Percentiles rank a stretch among this genome's conserved stretches.
These are phyloP conservation scores for Microctenopoma steveboyesi DNA, from an alignment of 2,797 vertebrate genomes.

Conservation along the genomic window DNA sequence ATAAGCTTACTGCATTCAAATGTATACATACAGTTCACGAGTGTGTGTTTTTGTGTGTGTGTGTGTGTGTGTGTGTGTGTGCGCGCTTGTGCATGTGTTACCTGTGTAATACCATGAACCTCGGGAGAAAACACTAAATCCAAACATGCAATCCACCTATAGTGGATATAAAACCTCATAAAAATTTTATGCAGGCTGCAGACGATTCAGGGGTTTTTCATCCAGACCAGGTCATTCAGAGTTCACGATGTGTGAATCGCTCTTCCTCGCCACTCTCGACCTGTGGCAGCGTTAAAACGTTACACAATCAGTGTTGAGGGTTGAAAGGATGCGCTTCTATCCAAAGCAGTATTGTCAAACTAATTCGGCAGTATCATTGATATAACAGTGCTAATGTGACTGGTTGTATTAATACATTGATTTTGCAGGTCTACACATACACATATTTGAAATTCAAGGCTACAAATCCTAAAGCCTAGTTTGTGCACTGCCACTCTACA, in stretches of 20 bases:
- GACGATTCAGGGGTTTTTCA: slow-evolving; percentile 1
- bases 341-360: neutral
- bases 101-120: neutral
- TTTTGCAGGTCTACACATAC: neutral
- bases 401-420: neutral
- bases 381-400: neutral
- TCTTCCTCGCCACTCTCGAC: slow-evolving; percentile 33
- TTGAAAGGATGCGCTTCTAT: slow-evolving; percentile 4
- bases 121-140: neutral
- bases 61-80: no score
- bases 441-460: slow-evolving; percentile 3
- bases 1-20: neutral
- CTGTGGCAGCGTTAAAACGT: neutral
- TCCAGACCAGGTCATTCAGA: slow-evolving; percentile 40
- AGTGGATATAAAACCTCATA: neutral
- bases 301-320: neutral
- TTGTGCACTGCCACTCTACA: slow-evolving; percentile 16
- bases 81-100: neutral
- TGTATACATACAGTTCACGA: neutral
- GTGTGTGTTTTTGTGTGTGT: no score
- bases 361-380: neutral
- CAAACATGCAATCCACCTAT: slow-evolving; percentile 8
- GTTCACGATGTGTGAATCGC: slow-evolving; percentile 31
- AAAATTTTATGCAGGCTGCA: slow-evolving; percentile 9
- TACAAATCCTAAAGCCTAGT: slow-evolving; percentile 24